Evolutionary conservation across 2,113 vertebrate species (phyloP).

Genomic region (Physeter macrocephalus): DNA sequence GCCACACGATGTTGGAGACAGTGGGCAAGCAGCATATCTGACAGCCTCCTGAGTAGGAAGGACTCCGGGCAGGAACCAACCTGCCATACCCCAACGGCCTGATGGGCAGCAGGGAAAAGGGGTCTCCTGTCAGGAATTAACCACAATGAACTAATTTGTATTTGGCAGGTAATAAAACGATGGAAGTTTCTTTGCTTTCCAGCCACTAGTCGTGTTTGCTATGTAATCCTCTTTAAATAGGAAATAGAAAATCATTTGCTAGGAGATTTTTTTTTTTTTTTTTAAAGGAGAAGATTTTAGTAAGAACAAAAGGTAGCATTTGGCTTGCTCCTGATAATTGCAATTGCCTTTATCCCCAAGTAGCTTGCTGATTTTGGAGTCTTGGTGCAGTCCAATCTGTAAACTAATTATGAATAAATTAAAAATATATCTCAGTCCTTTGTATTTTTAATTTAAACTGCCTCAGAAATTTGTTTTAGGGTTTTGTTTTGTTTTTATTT

Average conservation of each 20-base stretch:
- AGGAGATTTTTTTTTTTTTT: background rate
- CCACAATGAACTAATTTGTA: slow-evolving; percentile 81
- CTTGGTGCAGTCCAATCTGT: background rate
- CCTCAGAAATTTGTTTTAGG: slow-evolving; percentile 39
- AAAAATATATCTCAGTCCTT: slow-evolving; percentile 37
- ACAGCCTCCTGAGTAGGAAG: slow-evolving; percentile 79
- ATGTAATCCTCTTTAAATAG: slow-evolving; percentile 69
- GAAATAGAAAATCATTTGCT: slow-evolving; percentile 55
- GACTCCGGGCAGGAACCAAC: slow-evolving; percentile 78
- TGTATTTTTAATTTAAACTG: slow-evolving; percentile 41
- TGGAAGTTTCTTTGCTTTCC: slow-evolving; percentile 56
- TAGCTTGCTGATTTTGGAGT: slow-evolving; percentile 50
- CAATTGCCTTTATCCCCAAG: slow-evolving; percentile 40
- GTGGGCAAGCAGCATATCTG: slow-evolving; percentile 70
- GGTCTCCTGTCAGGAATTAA: slow-evolving; percentile 82
- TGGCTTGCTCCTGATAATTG: slow-evolving; percentile 46
- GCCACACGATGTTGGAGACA: slow-evolving; percentile 46
- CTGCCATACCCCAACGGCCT: slow-evolving; percentile 86
- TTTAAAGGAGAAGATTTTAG: slow-evolving; percentile 36
- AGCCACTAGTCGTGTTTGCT: slow-evolving; percentile 58
- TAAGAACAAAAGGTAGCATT: slow-evolving; percentile 52
- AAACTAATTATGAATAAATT: slow-evolving; percentile 58
- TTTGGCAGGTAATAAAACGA: slow-evolving; percentile 80
- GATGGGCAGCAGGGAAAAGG: slow-evolving; percentile 87
- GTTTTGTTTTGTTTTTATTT: slow-evolving; percentile 30